phyloP scores from a whole-genome alignment of 2,888 invertebrate genomes.

The Conus canariensis region DNA sequence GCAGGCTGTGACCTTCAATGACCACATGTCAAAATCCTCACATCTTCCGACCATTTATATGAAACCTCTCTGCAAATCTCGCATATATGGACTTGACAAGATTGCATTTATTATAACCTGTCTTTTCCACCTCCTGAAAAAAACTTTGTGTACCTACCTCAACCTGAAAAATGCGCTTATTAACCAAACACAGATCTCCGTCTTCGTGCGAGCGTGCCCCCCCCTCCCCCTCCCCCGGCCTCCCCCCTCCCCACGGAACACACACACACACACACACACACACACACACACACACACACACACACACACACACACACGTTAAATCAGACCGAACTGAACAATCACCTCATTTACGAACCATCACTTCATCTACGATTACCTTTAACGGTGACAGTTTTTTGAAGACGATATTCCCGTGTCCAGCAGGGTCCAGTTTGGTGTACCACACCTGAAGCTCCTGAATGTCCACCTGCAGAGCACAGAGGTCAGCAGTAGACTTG shows the following conservation, averaged over 20 bases:
- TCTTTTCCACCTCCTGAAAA: too few species aligned
- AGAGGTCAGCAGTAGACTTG: too few species aligned
- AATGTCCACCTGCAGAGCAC: slow-evolving; percentile 36
- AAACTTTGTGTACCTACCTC: too few species aligned
- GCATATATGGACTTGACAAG: too few species aligned
- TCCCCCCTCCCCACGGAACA: slow-evolving; percentile 31
- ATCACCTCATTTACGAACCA: neutral
- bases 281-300: neutral
- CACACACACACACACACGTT: neutral
- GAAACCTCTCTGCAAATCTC: too few species aligned
- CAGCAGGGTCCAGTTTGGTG: slow-evolving; percentile 50
- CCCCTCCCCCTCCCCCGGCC: slow-evolving; percentile 30
- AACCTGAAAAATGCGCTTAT: too few species aligned
- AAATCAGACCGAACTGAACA: neutral
- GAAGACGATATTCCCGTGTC: slow-evolving; percentile 35
- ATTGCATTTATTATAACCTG: too few species aligned
- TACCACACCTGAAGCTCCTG: slow-evolving; percentile 62
- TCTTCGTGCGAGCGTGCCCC: too few species aligned
- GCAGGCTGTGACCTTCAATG: too few species aligned
- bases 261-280: neutral
- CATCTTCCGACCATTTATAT: too few species aligned
- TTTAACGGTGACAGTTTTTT: slow-evolving; percentile 29
- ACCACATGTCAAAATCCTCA: too few species aligned
- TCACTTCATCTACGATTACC: slow-evolving; percentile 17
- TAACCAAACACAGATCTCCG: too few species aligned